These are phyloP conservation scores for Ferdinandea cuprea DNA, from an alignment of 2,888 invertebrate genomes.

Conservation along the genomic window DNA sequence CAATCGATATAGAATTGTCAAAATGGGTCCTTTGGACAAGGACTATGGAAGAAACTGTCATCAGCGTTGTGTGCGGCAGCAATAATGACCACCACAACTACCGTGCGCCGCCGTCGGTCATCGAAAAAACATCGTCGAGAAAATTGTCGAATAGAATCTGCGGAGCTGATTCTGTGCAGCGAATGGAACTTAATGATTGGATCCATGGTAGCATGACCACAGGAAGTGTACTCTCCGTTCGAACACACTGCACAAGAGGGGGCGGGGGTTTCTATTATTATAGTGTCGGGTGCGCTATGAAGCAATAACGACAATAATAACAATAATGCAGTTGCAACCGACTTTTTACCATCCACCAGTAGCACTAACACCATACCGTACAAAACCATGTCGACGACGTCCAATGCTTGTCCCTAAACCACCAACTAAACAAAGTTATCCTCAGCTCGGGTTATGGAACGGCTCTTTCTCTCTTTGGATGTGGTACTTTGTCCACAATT, in stretches of 20 bases:
- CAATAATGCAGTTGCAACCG: constrained; percentile 59
- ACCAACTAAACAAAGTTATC: constrained; percentile 55
- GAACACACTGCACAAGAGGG: constrained; percentile 14
- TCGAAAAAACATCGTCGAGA: neutral
- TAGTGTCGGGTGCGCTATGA: constrained; percentile 22
- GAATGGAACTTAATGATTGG: constrained; percentile 62
- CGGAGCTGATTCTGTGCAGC: constrained; percentile 42
- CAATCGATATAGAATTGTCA: constrained; percentile 41
- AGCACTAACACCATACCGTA: constrained; percentile 12
- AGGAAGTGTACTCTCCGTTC: constrained; percentile 61
- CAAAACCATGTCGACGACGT: constrained; percentile 1
- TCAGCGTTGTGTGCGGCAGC: constrained; percentile 52
- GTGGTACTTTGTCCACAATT: constrained; percentile 26
- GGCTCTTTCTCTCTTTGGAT: constrained; percentile 20
- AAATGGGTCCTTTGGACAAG: neutral
- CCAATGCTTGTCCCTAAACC: constrained; percentile 31
- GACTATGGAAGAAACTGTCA: constrained; percentile 38
- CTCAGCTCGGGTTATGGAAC: constrained; percentile 20
- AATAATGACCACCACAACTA: constrained; percentile 48
- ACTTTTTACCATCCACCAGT: constrained; percentile 10
- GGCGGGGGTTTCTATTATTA: constrained; percentile 28
- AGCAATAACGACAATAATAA: constrained; percentile 66
- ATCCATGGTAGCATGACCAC: constrained; percentile 61
- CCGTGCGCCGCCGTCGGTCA: neutral
- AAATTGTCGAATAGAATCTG: constrained; percentile 13